These are phyloP conservation scores for Macrocentrus cingulum DNA, from an alignment of 1,140 invertebrate species.

Conservation along the genomic window DNA sequence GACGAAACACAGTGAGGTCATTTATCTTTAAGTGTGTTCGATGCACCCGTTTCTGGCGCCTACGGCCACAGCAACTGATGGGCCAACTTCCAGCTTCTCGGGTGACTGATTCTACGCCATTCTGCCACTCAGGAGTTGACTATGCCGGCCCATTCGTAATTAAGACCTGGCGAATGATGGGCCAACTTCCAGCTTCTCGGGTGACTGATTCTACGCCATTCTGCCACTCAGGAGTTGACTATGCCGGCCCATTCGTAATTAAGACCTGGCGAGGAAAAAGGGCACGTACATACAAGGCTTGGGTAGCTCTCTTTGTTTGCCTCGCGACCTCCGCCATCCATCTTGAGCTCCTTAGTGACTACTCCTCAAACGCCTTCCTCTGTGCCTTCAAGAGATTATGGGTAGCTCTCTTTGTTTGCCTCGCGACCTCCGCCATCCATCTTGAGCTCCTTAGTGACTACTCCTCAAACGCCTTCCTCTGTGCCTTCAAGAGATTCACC, in stretches of 20 bases:
- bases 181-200: conserved; percentile 30
- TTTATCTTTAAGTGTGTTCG: conserved; percentile 28
- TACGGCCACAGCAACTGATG: conserved; percentile 37
- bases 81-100: conserved; percentile 33
- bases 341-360: conserved; percentile 25
- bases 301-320: conserved; percentile 23
- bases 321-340: conserved; percentile 35
- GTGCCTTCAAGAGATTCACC: neutral
- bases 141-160: conserved; percentile 37
- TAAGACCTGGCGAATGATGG: conserved; percentile 40
- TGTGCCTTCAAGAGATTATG: neutral
- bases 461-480: neutral
- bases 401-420: too few relatives aligned
- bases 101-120: conserved; percentile 27
- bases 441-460: conserved; percentile 25
- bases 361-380: conserved; percentile 1
- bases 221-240: conserved; percentile 31
- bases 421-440: conserved; percentile 35
- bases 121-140: conserved; percentile 27
- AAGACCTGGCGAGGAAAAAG: conserved; percentile 30
- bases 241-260: conserved; percentile 35
- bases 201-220: conserved; percentile 27
- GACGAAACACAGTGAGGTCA: conserved; percentile 28
- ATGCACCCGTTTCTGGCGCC: conserved; percentile 1
- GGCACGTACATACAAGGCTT: conserved; percentile 31